Base-by-base conservation (phyloP, 1,140 invertebrate genomes). In the Venturia canescens region DNA sequence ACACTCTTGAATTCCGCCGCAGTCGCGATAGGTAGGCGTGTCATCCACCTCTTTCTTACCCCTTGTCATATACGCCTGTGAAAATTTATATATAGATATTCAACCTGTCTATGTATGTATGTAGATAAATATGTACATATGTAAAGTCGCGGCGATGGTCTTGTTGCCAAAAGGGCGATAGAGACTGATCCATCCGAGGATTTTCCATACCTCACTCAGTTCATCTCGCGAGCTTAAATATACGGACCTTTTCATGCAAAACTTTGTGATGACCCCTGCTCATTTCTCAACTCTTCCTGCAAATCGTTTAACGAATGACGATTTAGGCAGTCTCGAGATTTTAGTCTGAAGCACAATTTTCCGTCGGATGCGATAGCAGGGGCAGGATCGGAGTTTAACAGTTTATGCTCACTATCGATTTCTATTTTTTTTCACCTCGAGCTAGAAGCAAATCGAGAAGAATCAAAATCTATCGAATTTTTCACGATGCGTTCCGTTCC, bases 21-120 rank as follows among this genome's bases (percentile, higher is more conserved):
- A 90, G 88, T 89, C 88, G 87, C 87, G 86, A 88, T 87, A 86
- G 86, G 88, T 87, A 87, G 88, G 87, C 87, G 89, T 89, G 87
- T 90, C 88, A 86, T 87, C 82, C 77, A 81, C 82, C 72, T 78
- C 79, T 72, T 31, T n/a, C 60, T 70, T 21, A 80, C 27, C 72
- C 34, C 38, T 48, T 76, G 18, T 53, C 48, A 77, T n/a, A n/a
- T n/a, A n/a, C 67, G 31, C 72, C 48, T 53, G 27, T 27, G 16
- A 69, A 69, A 13, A 21, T 69, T 69, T 29, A 69, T 69, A 69
- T 18, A 69, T n/a, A 31, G 31, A n/a, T 53, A 21, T n/a, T n/a
- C n/a, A n/a, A n/a, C n/a, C n/a, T n/a, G n/a, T n/a, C n/a, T 57
- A n/a, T 57, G n/a, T 57, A 9, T 69, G 18, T 29, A 69, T 69